These are phyloP conservation scores for Meta bourneti DNA, from an alignment of 2,888 invertebrate species.

Conservation along the genomic window DNA sequence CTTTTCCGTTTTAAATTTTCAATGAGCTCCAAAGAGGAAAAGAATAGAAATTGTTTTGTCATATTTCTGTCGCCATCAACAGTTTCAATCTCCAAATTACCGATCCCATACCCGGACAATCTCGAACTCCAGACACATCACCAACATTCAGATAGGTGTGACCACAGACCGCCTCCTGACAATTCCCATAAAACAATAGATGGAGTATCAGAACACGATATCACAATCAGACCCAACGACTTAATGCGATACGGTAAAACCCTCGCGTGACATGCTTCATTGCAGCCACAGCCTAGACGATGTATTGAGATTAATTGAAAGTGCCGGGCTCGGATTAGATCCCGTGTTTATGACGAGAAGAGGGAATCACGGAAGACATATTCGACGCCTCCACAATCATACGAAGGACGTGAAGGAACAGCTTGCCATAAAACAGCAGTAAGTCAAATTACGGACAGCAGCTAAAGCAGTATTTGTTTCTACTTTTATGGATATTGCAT, in stretches of 20 bases:
- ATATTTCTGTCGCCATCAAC: neutral
- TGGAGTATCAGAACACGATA: neutral
- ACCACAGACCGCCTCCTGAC: neutral
- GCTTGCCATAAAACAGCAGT: neutral
- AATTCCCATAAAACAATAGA: neutral
- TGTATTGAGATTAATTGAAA: constrained; percentile 14
- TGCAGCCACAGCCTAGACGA: neutral
- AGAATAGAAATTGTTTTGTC: too few species aligned
- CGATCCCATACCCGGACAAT: neutral
- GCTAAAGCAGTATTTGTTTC: neutral
- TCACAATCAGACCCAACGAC: neutral
- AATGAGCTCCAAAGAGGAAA: too few species aligned
- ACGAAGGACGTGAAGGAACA: neutral
- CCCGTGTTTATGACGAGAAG: neutral
- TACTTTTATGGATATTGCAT: neutral
- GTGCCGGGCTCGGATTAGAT: neutral
- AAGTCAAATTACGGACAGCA: neutral
- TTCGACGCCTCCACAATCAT: neutral
- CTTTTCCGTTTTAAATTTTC: too few species aligned
- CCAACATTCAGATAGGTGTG: neutral
- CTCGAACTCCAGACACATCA: neutral
- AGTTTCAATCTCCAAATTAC: neutral
- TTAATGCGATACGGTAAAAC: neutral
- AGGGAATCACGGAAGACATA: neutral
- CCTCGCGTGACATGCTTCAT: constrained; percentile 6